Base-by-base conservation (phyloP, 2,888 invertebrate genomes). In the Xanthia togata region DNA sequence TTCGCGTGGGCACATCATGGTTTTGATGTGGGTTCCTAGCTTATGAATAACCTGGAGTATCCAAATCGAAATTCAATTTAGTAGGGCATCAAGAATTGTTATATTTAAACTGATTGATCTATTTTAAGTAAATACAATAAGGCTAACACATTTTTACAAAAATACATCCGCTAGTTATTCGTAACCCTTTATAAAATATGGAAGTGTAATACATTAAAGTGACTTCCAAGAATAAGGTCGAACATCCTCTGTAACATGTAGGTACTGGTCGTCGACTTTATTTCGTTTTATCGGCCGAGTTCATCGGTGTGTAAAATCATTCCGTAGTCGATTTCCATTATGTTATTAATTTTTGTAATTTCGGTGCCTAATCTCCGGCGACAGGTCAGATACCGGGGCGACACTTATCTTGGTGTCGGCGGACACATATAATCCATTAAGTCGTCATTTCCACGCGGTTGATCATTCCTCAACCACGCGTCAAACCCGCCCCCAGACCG, bases 401-500 rank as follows among this genome's bases (percentile, higher is more conserved):
- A 96, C 96, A 96, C 95, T 96, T 96, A 96, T 96, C 96, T 95
- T 92, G 93, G 93, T 95, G 95, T 96, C 96, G 94, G 93, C 92
- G 93, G 95, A 96, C 96, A 96, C 93, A 95, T 94, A 95, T 96
- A 95, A 96, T 96, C 96, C 96, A 96, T 96, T 96, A 96, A 96
- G 95, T 96, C 96, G 96, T 96, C 96, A 96, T 96, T 96, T 96
- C 96, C 96, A 96, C 95, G 89, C 93, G 91, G 95, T 91, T 96
- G 96, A 94, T 96, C 95, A 96, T 96, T 96, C 95, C 92, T 96
- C 95, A 96, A 95, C 95, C 95, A 95, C 95, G 94, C 95, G 94
- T 96, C 95, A 93, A 90, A 92, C 92, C 94, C 95, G 96, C 96
- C 95, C 94, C 93, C 94, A 93, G 90, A 89, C 90, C 89, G 89